Conservation (phyloP, 1,140 invertebrate species). For the Scaptodrosophila lebanonensis region DNA sequence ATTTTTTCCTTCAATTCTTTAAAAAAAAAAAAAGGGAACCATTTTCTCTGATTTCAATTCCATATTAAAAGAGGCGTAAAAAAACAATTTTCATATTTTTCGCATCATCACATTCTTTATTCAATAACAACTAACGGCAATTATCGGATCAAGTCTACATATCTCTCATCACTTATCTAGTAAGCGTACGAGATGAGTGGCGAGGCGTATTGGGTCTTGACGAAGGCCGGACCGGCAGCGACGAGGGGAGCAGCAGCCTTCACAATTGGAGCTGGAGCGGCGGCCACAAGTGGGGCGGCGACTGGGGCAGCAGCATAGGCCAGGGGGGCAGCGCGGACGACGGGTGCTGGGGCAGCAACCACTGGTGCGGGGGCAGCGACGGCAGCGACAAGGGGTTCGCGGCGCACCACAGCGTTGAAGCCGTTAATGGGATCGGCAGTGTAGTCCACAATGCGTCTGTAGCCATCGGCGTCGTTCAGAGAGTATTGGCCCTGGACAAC, state of each 20-base stretch:
- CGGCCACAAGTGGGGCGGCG: constrained; percentile 43
- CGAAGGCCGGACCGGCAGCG: constrained; percentile 47
- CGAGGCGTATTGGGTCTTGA: constrained; percentile 69
- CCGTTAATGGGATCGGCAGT: constrained; percentile 77
- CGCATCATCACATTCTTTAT: constrained; percentile 65
- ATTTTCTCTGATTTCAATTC: too few species aligned
- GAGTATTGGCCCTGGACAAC: constrained; percentile 77
- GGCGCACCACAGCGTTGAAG: constrained; percentile 77
- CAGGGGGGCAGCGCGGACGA: constrained; percentile 20
- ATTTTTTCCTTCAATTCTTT: too few species aligned
- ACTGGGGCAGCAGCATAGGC: constrained; percentile 48
- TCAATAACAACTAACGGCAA: constrained; percentile 75
- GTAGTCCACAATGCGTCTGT: constrained; percentile 74
- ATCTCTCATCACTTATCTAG: constrained; percentile 29
- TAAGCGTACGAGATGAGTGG: constrained; percentile 68
- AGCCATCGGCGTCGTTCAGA: constrained; percentile 77
- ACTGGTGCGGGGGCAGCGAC: constrained; percentile 58
- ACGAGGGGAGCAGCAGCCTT: constrained; percentile 33
- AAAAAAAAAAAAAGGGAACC: too few species aligned
- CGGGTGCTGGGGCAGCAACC: constrained; percentile 54
- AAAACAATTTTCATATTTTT: constrained; percentile 15
- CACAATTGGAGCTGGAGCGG: constrained; percentile 34
- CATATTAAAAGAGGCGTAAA: constrained; percentile 3
- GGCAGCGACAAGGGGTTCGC: constrained; percentile 71
- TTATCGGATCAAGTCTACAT: constrained; percentile 54